Evolutionary conservation across 30 jellyfish, hydroid and myxozoan genomes (phyloP), one percentile per base, ranked within the genome.

Genomic region (Hydractinia symbiolongicarpus): DNA sequence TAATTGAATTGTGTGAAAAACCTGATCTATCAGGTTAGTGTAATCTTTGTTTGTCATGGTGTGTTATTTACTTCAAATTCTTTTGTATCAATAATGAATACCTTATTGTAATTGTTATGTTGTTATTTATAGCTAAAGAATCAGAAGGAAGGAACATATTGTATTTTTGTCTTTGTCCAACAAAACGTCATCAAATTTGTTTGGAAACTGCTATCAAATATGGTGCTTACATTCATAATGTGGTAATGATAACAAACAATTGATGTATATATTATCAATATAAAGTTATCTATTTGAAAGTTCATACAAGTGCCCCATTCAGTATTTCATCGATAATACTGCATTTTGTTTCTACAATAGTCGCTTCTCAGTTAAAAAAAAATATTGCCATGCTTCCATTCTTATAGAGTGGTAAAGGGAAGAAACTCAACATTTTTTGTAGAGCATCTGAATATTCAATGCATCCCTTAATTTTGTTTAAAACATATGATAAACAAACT

Each of bases 171-270:
- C 44, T 91, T 21, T 90, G 85, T 72, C 84, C 96, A 67, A 91
- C 98, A 44, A 74, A 83, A 74, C 62, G 98, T 56, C 98, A 91
- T 50, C 71, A 83, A 20, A 95, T 86, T n/a, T 91, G 98, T 60
- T 61, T 91, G 80, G 86, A 86, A 53, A 72, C 81, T 55, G 73
- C 95, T 15, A 77, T 91, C 11, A 78, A 91, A 68, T 82, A 74
- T 91, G 98, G 96, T 44, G 95, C 96, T n/a, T 77, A 91, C 83
- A 91, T 88, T 67, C 86, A 91, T 62, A 61, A 67, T 75, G 83
- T 84, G 50, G 98, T 91, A 79, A 82, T 95, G 9, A 9, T 17
- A 20, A 30, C 44, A 30, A 30, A 30, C 2, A 30, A 30, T 30
- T 30, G 44, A 30, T 30, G 44, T 30, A 30, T 30, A 30, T 30